These are phyloP conservation scores for Andrena camellia DNA, from an alignment of 2,888 invertebrate genomes.

Conservation along the genomic window DNA sequence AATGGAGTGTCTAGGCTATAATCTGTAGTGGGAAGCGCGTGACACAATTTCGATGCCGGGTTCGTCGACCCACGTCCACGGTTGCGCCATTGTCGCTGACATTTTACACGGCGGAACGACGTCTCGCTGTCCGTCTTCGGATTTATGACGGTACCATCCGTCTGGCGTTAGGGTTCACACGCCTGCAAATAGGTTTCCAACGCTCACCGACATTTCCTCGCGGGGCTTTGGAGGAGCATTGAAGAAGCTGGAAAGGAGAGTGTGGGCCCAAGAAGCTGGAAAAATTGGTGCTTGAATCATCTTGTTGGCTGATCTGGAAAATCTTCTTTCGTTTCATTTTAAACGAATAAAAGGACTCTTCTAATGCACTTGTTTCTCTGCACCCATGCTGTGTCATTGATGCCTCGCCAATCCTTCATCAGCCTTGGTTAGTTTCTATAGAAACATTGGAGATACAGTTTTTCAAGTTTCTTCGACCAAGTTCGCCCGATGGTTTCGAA, in stretches of 20 bases:
- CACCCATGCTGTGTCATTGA: too few species aligned
- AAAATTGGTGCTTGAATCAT: too few species aligned
- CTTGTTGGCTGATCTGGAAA: too few species aligned
- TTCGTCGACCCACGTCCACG: conserved; percentile 64
- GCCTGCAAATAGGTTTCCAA: background rate
- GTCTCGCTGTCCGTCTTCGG: conserved; percentile 48
- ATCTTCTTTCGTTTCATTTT: too few species aligned
- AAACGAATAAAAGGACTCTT: too few species aligned
- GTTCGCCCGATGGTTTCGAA: background rate
- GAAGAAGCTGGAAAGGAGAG: too few species aligned
- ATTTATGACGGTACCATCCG: conserved; percentile 52
- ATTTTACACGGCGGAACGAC: conserved; percentile 53
- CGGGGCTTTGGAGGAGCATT: too few species aligned
- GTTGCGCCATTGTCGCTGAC: conserved; percentile 66
- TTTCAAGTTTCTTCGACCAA: background rate
- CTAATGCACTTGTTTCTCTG: too few species aligned
- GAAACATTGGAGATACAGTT: too few species aligned
- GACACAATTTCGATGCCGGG: conserved; percentile 68
- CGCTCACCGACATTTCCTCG: background rate
- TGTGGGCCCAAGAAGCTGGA: too few species aligned
- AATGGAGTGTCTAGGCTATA: conserved; percentile 67
- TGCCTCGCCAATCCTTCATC: too few species aligned
- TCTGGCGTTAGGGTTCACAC: conserved; percentile 29
- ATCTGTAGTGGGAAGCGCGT: conserved; percentile 66
- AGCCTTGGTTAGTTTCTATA: too few species aligned